Conservation (phyloP, 2,113 vertebrate genomes). For the Rousettus leschenaultii region DNA sequence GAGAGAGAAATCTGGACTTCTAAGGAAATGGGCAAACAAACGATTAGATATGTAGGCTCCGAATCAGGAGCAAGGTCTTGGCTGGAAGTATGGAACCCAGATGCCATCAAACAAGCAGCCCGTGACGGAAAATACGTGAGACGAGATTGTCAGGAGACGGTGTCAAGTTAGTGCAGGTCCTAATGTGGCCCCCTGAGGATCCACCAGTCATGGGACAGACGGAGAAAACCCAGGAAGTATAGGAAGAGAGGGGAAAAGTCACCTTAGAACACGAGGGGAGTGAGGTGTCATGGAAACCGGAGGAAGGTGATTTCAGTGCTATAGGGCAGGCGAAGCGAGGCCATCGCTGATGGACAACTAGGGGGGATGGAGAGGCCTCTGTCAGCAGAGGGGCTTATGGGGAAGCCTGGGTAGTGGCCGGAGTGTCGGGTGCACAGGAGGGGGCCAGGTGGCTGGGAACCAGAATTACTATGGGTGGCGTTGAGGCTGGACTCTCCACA, state of each 20-base stretch:
- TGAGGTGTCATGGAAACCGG: background rate
- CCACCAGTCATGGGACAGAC: background rate
- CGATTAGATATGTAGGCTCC: background rate
- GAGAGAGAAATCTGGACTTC: background rate
- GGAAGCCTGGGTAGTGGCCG: background rate
- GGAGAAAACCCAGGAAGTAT: background rate
- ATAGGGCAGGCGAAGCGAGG: no score
- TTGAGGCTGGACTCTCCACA: background rate
- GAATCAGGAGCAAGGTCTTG: background rate
- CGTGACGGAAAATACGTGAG: background rate
- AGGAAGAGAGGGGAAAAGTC: background rate
- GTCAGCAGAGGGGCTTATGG: background rate
- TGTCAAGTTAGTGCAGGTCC: background rate
- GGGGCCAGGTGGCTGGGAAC: no score
- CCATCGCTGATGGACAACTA: no score
- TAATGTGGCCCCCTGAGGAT: no score
- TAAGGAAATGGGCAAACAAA: background rate
- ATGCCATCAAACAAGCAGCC: background rate
- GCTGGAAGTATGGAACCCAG: background rate
- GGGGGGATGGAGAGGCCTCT: background rate
- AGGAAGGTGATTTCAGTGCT: background rate
- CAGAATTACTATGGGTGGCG: no score
- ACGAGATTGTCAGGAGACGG: background rate
- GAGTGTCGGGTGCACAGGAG: accelerated
- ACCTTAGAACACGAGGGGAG: background rate